Evolutionary conservation across 2,797 vertebrate genomes (phyloP).

Genomic region (Paguma larvata): DNA sequence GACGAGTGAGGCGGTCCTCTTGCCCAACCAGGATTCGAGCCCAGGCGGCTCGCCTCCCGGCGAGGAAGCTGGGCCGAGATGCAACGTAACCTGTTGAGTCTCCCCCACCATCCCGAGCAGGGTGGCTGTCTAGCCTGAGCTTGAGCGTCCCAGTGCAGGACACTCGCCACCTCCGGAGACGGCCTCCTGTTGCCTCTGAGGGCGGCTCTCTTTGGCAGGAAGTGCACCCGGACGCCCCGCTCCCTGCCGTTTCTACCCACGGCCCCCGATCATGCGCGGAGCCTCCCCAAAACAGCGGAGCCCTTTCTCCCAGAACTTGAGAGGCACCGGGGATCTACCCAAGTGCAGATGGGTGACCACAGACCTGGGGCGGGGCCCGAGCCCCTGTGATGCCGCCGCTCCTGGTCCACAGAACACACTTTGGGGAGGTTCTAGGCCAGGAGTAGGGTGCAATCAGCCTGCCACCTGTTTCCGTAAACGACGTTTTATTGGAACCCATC

Average conservation of each 20-base stretch:
- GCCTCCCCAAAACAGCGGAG: background rate
- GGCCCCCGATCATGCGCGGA: background rate
- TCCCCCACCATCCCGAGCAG: too few relatives aligned
- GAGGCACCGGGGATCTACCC: background rate
- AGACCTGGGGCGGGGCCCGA: background rate
- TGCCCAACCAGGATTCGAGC: background rate
- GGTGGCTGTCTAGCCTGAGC: background rate
- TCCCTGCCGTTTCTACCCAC: background rate
- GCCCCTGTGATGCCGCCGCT: background rate
- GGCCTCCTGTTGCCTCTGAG: background rate
- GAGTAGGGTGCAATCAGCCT: background rate
- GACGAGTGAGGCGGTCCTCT: background rate
- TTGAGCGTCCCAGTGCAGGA: background rate
- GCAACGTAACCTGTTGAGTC: fast-evolving
- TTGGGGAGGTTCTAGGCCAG: background rate
- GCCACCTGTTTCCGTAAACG: background rate
- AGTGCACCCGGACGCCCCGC: background rate
- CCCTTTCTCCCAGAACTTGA: background rate
- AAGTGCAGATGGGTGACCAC: background rate
- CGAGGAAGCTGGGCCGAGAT: fast-evolving
- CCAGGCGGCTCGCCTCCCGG: background rate
- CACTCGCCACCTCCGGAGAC: background rate
- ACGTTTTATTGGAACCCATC: background rate
- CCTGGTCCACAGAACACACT: background rate
- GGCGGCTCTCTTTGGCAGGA: background rate